Conservation (phyloP, 2,113 vertebrate genomes). For the Psephotus haematonotus region DNA sequence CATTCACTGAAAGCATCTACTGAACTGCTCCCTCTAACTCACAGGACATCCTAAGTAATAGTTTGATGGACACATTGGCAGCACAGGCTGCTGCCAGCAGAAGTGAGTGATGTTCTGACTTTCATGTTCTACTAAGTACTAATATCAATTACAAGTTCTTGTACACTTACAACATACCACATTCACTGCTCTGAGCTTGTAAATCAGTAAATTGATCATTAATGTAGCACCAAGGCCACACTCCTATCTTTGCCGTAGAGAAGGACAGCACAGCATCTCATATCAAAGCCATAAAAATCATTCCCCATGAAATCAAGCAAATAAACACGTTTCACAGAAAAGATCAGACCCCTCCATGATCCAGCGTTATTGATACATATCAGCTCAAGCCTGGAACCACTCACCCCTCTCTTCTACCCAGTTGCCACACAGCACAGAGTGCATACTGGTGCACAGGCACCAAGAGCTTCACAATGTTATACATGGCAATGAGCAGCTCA, state of each 20-base stretch:
- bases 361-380: fast-evolving
- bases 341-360: neutral
- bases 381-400: neutral
- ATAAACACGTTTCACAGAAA: neutral
- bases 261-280: neutral
- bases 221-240: neutral
- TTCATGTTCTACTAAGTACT: neutral
- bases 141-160: neutral
- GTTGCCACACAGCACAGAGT: neutral
- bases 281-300: neutral
- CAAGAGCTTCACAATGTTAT: neutral
- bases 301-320: neutral
- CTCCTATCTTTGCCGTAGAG: neutral
- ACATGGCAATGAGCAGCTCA: neutral
- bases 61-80: neutral
- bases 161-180: neutral
- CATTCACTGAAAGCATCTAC: neutral
- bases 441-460: too few species aligned
- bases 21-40: neutral
- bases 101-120: neutral
- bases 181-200: neutral
- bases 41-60: neutral
- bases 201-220: neutral
- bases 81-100: neutral
- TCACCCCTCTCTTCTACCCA: neutral